Percentiles rank a stretch among this genome's conserved stretches.
Conservation (phyloP, 2,888 invertebrate species). For the Hirudinaria manillensis region DNA sequence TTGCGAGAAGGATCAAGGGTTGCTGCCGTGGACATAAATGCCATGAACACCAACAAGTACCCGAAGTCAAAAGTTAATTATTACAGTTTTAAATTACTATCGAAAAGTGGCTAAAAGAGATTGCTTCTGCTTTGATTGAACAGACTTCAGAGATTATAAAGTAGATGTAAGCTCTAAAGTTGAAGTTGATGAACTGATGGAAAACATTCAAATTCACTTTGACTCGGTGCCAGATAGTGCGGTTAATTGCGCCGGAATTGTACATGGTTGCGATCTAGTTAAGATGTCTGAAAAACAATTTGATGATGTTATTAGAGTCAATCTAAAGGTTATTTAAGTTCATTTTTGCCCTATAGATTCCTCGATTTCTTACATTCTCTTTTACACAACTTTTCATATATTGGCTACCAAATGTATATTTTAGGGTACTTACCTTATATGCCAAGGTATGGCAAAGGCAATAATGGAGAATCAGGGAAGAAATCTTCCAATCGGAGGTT, state of each 20-base stretch:
- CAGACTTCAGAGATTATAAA: not conserved
- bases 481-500: not conserved
- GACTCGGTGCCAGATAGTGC: not conserved
- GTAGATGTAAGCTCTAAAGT: not conserved
- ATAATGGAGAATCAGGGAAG: not conserved
- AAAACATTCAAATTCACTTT: constrained; percentile 1
- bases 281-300: constrained; percentile 15
- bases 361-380: not conserved
- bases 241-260: constrained; percentile 20
- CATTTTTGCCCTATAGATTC: not conserved
- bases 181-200: not conserved
- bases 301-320: constrained; percentile 21
- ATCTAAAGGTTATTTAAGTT: constrained; percentile 8
- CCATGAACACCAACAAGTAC: not conserved
- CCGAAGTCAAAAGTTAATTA: no score
- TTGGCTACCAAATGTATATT: not conserved
- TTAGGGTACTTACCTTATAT: constrained; percentile 20
- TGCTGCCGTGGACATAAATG: constrained; percentile 14
- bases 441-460: not conserved
- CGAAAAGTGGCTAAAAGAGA: no score
- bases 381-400: no score
- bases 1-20: constrained; percentile 13
- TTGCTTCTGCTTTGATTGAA: not conserved
- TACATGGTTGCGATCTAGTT: not conserved
- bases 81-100: no score